Evolutionary conservation across 2,797 vertebrate species (phyloP).

Genomic region (Hephaestus fuliginosus): DNA sequence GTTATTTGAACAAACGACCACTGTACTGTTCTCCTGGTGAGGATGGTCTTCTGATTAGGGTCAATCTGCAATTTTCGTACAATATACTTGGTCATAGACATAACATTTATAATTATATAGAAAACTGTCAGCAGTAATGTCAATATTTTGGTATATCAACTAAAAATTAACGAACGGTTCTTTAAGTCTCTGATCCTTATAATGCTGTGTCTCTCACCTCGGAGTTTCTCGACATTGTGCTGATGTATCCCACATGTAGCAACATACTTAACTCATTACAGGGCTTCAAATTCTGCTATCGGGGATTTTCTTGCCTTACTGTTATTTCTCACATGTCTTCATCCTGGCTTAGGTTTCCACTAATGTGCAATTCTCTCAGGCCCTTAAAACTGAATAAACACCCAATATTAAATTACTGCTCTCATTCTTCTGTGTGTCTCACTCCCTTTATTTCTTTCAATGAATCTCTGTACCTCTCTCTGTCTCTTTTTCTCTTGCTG

Average conservation of each 20-base stretch:
- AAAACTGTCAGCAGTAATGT: background rate
- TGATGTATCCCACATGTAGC: conserved; percentile 31
- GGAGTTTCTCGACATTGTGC: background rate
- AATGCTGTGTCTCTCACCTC: conserved; percentile 16
- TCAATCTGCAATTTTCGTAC: background rate
- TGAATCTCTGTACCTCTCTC: conserved; percentile 26
- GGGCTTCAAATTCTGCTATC: conserved; percentile 19
- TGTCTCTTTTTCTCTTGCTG: background rate
- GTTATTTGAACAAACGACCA: background rate
- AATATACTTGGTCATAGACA: too few species aligned
- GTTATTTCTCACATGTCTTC: conserved; percentile 40
- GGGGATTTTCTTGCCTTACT: conserved; percentile 6
- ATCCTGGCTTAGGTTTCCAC: conserved; percentile 50
- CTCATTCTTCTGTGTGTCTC: conserved; percentile 35
- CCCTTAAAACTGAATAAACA: conserved; percentile 53
- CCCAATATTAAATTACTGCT: conserved; percentile 54
- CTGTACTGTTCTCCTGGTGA: background rate
- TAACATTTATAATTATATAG: background rate
- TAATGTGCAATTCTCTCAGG: conserved; percentile 52
- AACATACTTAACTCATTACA: conserved; percentile 39
- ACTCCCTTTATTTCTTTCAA: conserved; percentile 29
- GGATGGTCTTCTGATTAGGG: background rate
- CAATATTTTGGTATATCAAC: background rate
- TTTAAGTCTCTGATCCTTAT: background rate
- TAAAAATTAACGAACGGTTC: background rate